Conservation (phyloP, 2,797 vertebrate genomes). For the Lepilemur septentrionalis region DNA sequence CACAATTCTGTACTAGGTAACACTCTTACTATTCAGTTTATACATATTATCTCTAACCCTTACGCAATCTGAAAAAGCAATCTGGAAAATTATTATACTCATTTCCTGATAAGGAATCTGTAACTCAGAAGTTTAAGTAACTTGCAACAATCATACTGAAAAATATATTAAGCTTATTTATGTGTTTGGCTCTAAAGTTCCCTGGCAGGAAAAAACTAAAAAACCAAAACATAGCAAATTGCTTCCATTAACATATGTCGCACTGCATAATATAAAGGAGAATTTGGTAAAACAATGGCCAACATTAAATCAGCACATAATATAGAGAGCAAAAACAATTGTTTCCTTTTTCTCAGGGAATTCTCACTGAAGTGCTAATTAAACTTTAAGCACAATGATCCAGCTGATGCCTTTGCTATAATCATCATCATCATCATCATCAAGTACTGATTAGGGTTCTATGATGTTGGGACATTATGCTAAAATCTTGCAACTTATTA, state of each 20-base stretch:
- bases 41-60: background rate
- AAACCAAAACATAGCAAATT: background rate
- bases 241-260: background rate
- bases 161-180: background rate
- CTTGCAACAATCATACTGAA: background rate
- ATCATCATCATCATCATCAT: background rate
- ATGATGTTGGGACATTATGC: background rate
- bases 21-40: background rate
- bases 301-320: background rate
- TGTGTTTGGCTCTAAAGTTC: background rate
- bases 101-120: background rate
- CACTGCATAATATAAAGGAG: background rate
- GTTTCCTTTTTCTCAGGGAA: slow-evolving; percentile 34
- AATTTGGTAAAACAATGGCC: slow-evolving; percentile 23
- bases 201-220: background rate
- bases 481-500: background rate
- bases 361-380: background rate
- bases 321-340: background rate
- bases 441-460: background rate
- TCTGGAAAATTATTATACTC: background rate
- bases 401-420: background rate
- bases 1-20: background rate
- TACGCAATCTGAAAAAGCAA: background rate
- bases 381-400: slow-evolving; percentile 10
- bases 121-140: background rate